Conservation (phyloP, 2,797 vertebrate genomes). For the Adelosebastes latens region DNA sequence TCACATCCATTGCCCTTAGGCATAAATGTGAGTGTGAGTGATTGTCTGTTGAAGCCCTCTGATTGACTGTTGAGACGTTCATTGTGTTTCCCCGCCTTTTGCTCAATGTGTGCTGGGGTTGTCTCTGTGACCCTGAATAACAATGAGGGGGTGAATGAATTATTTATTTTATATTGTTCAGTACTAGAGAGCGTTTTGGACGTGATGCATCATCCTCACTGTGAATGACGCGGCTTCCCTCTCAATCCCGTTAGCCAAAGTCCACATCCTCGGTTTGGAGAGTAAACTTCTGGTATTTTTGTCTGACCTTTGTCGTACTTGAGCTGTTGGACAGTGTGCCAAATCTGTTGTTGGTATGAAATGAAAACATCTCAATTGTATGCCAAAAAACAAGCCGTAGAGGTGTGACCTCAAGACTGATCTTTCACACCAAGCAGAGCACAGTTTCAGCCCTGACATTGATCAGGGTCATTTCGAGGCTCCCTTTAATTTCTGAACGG, state of each 20-base stretch:
- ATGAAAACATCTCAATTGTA: slow-evolving; percentile 1
- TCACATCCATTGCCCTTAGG: slow-evolving; percentile 47
- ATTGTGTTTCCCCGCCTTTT: slow-evolving; percentile 47
- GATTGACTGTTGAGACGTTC: slow-evolving; percentile 60
- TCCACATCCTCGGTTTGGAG: neutral
- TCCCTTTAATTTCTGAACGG: neutral
- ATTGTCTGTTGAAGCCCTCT: slow-evolving; percentile 55
- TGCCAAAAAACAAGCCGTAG: neutral
- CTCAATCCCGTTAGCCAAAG: slow-evolving; percentile 39
- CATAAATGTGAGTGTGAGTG: slow-evolving; percentile 53
- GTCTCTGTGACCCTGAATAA: slow-evolving; percentile 73
- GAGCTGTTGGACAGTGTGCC: neutral
- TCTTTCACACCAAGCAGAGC: neutral
- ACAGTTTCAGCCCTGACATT: neutral
- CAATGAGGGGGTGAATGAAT: slow-evolving; percentile 60
- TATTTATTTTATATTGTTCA: slow-evolving; percentile 71
- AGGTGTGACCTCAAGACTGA: neutral
- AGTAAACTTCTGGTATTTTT: slow-evolving; percentile 3
- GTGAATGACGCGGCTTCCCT: slow-evolving; percentile 44
- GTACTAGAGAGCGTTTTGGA: slow-evolving; percentile 8
- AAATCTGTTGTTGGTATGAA: slow-evolving; percentile 5
- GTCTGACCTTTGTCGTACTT: slow-evolving; percentile 14
- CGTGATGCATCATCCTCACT: slow-evolving; percentile 27
- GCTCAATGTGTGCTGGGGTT: slow-evolving; percentile 37
- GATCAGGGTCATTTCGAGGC: neutral